Evolutionary conservation across 2,888 invertebrate species (phyloP).

Genomic region (Endotricha flammealis): DNA sequence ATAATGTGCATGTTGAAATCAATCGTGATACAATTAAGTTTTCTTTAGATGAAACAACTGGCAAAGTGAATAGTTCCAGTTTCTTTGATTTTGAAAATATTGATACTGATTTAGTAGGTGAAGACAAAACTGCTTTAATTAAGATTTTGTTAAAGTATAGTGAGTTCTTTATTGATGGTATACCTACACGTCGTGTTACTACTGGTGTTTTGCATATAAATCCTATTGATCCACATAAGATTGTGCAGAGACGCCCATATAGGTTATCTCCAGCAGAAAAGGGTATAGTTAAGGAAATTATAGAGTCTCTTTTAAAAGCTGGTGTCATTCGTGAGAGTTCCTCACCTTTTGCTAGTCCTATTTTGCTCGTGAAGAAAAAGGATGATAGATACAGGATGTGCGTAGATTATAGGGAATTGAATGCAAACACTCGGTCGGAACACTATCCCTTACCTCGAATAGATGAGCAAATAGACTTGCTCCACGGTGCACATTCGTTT

Average conservation of each 20-base stretch:
- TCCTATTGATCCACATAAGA: no score
- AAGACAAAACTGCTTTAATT: no score
- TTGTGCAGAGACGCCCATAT: no score
- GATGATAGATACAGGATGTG: conserved; percentile 19
- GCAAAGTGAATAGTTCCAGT: not conserved
- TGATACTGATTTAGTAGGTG: conserved; percentile 4
- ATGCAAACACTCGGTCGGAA: conserved; percentile 24
- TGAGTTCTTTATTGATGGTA: no score
- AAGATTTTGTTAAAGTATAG: no score
- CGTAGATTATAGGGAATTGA: conserved; percentile 26
- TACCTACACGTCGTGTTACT: no score
- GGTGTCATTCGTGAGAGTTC: no score
- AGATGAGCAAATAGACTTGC: not conserved
- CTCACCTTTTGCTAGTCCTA: conserved; percentile 20
- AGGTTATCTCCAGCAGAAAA: no score
- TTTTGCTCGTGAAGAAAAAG: conserved; percentile 19
- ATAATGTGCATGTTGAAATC: not conserved
- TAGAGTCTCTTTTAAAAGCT: no score
- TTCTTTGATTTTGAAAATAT: not conserved
- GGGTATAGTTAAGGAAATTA: no score
- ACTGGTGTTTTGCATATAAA: no score
- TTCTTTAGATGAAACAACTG: not conserved
- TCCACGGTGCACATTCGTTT: not conserved
- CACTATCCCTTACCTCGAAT: conserved; percentile 13
- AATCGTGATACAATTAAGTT: no score